Evolutionary conservation across 2,113 vertebrate genomes (phyloP), one percentile per base, ranked within the genome.

Genomic region (Helogale parvula): DNA sequence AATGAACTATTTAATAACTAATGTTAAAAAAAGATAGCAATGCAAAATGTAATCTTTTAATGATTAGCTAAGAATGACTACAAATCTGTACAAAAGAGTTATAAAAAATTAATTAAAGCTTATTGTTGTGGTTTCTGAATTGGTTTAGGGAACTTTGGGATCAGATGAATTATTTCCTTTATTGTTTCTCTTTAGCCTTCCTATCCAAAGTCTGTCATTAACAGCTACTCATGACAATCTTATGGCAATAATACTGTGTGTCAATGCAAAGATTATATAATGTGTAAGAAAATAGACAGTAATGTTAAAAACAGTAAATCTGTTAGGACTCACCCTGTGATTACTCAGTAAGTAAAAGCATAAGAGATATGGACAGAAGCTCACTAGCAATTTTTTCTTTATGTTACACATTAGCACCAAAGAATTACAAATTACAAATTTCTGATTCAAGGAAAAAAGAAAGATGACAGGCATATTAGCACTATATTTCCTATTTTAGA

Each of bases 101-200:
- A 7, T 47, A 66, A 93, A 90, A 45, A 86, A 82, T 57, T 13
- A 92, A 88, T 68, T 68, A 94, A 96, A 88, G 25, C 16, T 85
- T 92, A 83, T 88, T 96, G 41, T 85, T 86, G 31, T 81, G 35
- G 27, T 93, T 94, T 96, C 68, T 84, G 96, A 92, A 93, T 87
- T 97, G 65, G 35, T 76, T 97, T 90, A 94, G 57, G 60, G 88
- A 93, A 90, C 10, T 54, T 90, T 16, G 33, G n/a, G 10, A 60
- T 85, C 76, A 97, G 71, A 83, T 69, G 81, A 86, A 63, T 79
- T 93, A 65, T 76, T 86, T 96, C 29, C 80, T 94, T 97, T 47
- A 72, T 93, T 90, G 33, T 93, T 94, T 93, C 7, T 74, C 57
- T 57, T 96, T 88, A 52, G 54, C 33, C 45, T 86, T n/a, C 35